Evolutionary conservation across 2,113 vertebrate genomes (phyloP).

Genomic region (Nestor notabilis): DNA sequence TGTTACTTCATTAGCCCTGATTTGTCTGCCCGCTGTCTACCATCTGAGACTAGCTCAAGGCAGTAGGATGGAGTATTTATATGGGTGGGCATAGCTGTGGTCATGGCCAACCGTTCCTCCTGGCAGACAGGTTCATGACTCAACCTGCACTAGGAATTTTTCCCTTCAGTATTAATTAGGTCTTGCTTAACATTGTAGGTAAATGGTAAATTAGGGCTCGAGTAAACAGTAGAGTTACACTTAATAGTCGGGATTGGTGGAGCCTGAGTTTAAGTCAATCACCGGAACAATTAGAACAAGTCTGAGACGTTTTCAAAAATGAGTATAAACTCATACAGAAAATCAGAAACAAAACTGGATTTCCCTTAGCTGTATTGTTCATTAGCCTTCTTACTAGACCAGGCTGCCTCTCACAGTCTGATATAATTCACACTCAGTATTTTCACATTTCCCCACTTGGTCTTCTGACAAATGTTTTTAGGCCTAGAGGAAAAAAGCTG

Average conservation of each 20-base stretch:
- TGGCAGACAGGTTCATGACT: background rate
- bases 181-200: background rate
- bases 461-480: slow-evolving; percentile 44
- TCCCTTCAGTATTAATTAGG: background rate
- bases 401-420: slow-evolving; percentile 43
- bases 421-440: slow-evolving; percentile 27
- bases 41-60: background rate
- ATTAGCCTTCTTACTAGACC: slow-evolving; percentile 48
- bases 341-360: background rate
- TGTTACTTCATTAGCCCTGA: background rate
- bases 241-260: background rate
- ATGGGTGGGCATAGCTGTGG: background rate
- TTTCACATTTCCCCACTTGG: slow-evolving; percentile 33
- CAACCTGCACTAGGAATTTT: background rate
- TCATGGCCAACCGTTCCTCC: background rate
- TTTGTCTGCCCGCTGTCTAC: background rate
- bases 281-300: background rate
- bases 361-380: background rate
- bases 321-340: background rate
- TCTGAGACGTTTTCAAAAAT: background rate
- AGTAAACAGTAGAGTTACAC: background rate
- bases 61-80: background rate
- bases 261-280: background rate
- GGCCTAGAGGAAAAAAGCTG: slow-evolving; percentile 48
- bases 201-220: background rate